Conservation (phyloP, 53 echinoderm and acorn worm genomes). For the Stichopus horrens region DNA sequence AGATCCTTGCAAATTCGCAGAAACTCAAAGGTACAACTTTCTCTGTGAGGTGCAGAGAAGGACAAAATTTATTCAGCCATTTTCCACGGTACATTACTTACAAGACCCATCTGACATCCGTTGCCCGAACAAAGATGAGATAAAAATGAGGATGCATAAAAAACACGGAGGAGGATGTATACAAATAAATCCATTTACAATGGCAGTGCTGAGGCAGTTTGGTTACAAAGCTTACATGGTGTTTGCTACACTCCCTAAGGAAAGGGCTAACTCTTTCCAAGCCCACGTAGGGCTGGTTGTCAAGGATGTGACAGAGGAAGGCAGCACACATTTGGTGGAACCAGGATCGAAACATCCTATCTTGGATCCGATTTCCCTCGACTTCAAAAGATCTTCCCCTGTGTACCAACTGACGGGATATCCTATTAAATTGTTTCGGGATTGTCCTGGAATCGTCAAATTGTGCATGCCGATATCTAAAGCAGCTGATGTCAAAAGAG, state of each 20-base stretch:
- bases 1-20: not conserved
- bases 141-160: not conserved
- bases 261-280: not conserved
- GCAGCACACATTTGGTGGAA: too few species aligned
- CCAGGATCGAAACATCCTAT: too few species aligned
- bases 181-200: not conserved
- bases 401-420: not conserved
- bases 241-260: not conserved
- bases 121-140: not conserved
- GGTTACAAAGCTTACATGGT: not conserved
- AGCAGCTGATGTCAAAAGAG: not conserved
- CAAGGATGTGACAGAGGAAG: too few species aligned
- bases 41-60: too few species aligned
- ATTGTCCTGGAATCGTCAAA: not conserved
- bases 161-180: constrained; percentile 5
- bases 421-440: not conserved
- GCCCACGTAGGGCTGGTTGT: not conserved
- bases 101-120: not conserved
- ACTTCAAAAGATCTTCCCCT: not conserved
- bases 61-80: not conserved
- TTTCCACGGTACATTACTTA: not conserved
- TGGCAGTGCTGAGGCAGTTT: not conserved
- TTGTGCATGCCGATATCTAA: not conserved
- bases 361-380: too few species aligned
- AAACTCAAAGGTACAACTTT: too few species aligned